Evolutionary conservation across 2,797 vertebrate genomes (phyloP).

Genomic region (Tenualosa thibaudeaui): DNA sequence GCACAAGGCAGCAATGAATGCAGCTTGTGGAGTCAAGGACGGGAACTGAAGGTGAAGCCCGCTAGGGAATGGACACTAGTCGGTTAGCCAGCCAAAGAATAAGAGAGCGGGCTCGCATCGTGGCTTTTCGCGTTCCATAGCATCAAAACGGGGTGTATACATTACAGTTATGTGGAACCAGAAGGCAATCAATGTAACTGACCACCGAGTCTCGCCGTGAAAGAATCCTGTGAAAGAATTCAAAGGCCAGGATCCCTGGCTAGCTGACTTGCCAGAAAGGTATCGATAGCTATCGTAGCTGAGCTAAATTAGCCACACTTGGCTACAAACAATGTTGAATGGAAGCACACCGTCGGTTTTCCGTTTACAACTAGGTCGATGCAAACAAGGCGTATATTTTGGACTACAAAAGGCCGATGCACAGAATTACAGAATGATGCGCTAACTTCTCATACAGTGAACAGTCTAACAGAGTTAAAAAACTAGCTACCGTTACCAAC

Average conservation of each 20-base stretch:
- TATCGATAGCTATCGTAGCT: neutral
- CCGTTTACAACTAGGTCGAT: neutral
- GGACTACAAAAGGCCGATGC: neutral
- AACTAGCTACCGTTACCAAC: neutral
- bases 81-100: neutral
- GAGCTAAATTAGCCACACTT: neutral
- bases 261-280: conserved; percentile 9
- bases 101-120: neutral
- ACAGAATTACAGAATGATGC: neutral
- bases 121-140: too few species aligned
- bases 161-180: neutral
- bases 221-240: conserved; percentile 6
- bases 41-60: conserved; percentile 39
- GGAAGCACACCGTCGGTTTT: neutral
- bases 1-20: neutral
- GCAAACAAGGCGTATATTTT: neutral
- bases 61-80: conserved; percentile 10
- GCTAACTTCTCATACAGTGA: neutral
- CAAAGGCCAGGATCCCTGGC: neutral
- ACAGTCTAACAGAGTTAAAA: neutral
- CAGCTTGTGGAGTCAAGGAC: conserved; percentile 34
- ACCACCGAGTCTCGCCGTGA: neutral
- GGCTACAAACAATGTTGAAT: neutral
- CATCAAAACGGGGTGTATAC: neutral
- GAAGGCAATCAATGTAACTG: neutral